phyloP scores from a whole-genome alignment of 2,113 vertebrate species.

The Cyrtonyx montezumae region DNA sequence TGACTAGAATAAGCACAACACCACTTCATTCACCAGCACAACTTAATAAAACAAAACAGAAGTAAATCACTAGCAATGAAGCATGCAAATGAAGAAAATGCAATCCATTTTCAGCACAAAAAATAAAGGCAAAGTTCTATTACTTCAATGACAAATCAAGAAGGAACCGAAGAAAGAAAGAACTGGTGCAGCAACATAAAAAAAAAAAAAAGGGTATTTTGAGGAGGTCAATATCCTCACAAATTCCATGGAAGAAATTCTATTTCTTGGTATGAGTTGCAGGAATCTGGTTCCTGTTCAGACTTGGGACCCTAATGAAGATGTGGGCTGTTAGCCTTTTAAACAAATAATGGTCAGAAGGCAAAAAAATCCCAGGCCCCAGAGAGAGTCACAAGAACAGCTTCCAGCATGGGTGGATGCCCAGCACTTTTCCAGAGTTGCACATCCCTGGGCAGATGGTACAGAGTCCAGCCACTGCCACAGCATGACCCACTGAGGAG shows the following conservation, averaged over 20 bases:
- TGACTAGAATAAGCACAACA: constrained; percentile 25
- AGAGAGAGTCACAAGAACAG: neutral
- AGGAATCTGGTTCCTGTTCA: neutral
- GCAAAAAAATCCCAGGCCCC: neutral
- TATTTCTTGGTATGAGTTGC: neutral
- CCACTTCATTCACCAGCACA: constrained; percentile 56
- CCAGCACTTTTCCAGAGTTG: neutral
- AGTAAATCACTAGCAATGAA: constrained; percentile 59
- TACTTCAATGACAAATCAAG: constrained; percentile 41
- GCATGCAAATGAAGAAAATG: constrained; percentile 65
- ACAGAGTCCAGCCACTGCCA: neutral
- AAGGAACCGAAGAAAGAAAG: constrained; percentile 46
- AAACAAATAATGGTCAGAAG: neutral
- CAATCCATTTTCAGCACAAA: constrained; percentile 38
- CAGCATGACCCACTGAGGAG: neutral
- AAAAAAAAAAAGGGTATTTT: neutral
- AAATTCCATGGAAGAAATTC: neutral
- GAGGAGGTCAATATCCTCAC: neutral
- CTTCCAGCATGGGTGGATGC: neutral
- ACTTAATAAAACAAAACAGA: constrained; percentile 57
- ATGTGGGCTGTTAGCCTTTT: neutral
- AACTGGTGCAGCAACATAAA: constrained; percentile 54
- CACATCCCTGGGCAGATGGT: neutral
- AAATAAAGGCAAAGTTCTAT: constrained; percentile 11
- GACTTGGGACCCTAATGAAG: neutral